phyloP scores from a whole-genome alignment of 2,797 vertebrate genomes.

The Xenentodon cancila region DNA sequence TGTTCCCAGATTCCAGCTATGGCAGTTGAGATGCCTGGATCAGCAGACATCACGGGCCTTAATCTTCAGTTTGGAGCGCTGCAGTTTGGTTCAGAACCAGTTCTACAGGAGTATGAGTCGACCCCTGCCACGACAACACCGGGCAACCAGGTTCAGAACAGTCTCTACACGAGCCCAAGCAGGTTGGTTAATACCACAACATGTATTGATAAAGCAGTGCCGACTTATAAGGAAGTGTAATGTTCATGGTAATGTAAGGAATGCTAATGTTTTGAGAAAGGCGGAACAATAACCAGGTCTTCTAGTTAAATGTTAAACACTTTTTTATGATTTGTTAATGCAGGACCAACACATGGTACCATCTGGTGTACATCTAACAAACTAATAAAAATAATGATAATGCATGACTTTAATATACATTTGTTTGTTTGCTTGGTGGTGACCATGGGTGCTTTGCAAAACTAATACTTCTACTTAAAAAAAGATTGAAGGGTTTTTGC shows the following conservation, averaged over 20 bases:
- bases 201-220: neutral
- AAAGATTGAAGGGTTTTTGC: no score
- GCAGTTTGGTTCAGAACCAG: conserved; percentile 96
- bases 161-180: conserved; percentile 91
- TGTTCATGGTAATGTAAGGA: no score
- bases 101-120: conserved; percentile 90
- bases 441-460: no score
- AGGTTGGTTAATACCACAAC: conserved; percentile 79
- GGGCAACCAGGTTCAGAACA: conserved; percentile 88
- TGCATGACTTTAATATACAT: no score
- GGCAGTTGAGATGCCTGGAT: conserved; percentile 98
- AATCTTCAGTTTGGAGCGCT: conserved; percentile 97
- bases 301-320: no score
- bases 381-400: no score
- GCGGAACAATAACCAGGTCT: no score
- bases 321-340: no score
- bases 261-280: neutral
- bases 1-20: conserved; percentile 90
- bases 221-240: neutral
- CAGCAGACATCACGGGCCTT: conserved; percentile 93
- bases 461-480: no score
- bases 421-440: no score
- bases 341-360: neutral
- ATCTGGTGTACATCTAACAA: neutral
- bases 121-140: conserved; percentile 77